Conservation (phyloP, 2,888 invertebrate species). For the Parascotia fuliginaria region DNA sequence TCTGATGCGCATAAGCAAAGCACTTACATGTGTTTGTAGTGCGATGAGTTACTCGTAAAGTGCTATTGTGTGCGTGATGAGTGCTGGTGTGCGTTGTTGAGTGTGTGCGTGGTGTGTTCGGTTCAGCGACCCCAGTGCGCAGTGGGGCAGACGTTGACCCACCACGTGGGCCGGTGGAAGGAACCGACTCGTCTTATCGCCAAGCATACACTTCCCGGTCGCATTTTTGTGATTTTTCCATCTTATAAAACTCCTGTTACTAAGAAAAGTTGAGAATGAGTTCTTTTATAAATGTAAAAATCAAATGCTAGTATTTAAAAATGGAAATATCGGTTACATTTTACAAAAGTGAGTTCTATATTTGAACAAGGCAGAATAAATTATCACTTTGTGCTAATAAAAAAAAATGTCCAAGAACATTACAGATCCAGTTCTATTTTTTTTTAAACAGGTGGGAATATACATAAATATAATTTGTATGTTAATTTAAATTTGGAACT, state of each 20-base stretch:
- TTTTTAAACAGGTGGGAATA: conserved; percentile 7
- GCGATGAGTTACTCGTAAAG: conserved; percentile 13
- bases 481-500: conserved; percentile 13
- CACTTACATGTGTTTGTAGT: conserved; percentile 26
- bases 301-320: no score
- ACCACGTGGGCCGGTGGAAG: conserved; percentile 76
- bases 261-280: background rate
- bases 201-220: conserved; percentile 55
- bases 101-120: conserved; percentile 48
- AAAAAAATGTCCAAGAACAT: background rate
- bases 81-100: conserved; percentile 28
- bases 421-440: conserved; percentile 3
- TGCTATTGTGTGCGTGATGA: conserved; percentile 34
- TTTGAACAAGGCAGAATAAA: background rate
- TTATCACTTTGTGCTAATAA: background rate
- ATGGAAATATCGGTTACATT: no score
- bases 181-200: conserved; percentile 62
- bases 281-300: no score
- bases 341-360: no score
- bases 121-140: conserved; percentile 75
- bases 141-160: conserved; percentile 83
- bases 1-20: conserved; percentile 42
- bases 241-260: conserved; percentile 1
- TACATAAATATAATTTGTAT: conserved; percentile 5
- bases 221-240: conserved; percentile 45